Percentiles rank a stretch among this genome's conserved stretches.
Conservation (phyloP, 64 coral and sea anemone genomes). For the Pocillopora verrucosa region DNA sequence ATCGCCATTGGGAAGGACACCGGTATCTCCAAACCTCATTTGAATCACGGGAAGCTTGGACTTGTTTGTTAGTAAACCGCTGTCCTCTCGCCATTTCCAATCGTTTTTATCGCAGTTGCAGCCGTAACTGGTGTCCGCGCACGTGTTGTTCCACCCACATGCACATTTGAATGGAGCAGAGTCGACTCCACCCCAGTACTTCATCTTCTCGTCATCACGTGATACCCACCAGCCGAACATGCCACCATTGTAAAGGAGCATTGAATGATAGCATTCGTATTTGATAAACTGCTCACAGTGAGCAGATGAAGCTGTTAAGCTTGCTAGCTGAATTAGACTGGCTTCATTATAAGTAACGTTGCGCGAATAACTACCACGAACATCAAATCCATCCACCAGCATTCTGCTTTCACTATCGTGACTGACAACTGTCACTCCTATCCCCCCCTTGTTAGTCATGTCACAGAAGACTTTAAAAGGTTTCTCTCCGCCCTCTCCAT, state of each 20-base stretch:
- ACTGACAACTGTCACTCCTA: slow-evolving; percentile 49
- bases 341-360: not conserved
- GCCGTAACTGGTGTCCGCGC: no score
- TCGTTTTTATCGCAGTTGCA: no score
- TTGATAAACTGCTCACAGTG: slow-evolving; percentile 51
- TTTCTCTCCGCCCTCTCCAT: not conserved
- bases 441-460: slow-evolving; percentile 44
- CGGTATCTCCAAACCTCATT: no score
- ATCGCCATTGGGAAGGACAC: no score
- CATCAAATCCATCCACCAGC: slow-evolving; percentile 17
- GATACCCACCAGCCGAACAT: slow-evolving; percentile 35
- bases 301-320: slow-evolving; percentile 1
- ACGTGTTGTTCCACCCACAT: no score
- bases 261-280: slow-evolving; percentile 13
- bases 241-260: not conserved
- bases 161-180: no score
- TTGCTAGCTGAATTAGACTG: not conserved
- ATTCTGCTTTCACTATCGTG: slow-evolving; percentile 49
- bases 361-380: not conserved
- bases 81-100: no score
- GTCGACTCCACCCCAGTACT: no score
- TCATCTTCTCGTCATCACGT: no score
- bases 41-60: no score
- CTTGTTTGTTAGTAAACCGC: no score
- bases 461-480: slow-evolving; percentile 50